Evolutionary conservation across 2,888 invertebrate species (phyloP).

Genomic region (Pammene aurita): DNA sequence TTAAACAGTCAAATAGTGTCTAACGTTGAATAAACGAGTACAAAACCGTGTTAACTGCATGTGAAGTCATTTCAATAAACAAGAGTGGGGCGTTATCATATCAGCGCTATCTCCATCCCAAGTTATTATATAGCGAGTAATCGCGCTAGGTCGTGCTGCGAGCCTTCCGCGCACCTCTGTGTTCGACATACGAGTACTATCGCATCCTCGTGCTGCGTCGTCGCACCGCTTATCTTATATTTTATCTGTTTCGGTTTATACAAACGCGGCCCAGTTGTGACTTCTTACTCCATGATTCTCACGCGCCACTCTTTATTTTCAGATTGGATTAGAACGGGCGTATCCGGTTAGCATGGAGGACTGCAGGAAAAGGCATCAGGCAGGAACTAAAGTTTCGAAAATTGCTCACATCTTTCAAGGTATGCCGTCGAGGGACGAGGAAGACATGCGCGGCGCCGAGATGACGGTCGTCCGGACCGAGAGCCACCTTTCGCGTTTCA

Average conservation of each 20-base stretch:
- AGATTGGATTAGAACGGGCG: slow-evolving; percentile 80
- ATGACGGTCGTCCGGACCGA: slow-evolving; percentile 92
- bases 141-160: slow-evolving; percentile 61
- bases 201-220: slow-evolving; percentile 42
- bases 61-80: slow-evolving; percentile 39
- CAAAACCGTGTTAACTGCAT: slow-evolving; percentile 33
- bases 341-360: slow-evolving; percentile 86
- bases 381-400: slow-evolving; percentile 93
- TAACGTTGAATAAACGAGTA: slow-evolving; percentile 19
- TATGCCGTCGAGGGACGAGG: slow-evolving; percentile 84
- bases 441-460: slow-evolving; percentile 79
- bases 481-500: slow-evolving; percentile 95
- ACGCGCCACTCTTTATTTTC: slow-evolving; percentile 64
- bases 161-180: slow-evolving; percentile 63
- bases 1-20: slow-evolving; percentile 9
- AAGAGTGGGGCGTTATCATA: slow-evolving; percentile 67
- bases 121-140: slow-evolving; percentile 74
- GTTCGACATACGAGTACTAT: slow-evolving; percentile 50
- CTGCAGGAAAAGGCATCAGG: slow-evolving; percentile 84
- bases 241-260: slow-evolving; percentile 62
- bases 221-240: slow-evolving; percentile 61
- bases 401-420: slow-evolving; percentile 95
- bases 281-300: slow-evolving; percentile 47
- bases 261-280: slow-evolving; percentile 60
- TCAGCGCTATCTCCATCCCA: slow-evolving; percentile 80